Conservation (phyloP, 2,888 invertebrate species). For the Thumatha senex region DNA sequence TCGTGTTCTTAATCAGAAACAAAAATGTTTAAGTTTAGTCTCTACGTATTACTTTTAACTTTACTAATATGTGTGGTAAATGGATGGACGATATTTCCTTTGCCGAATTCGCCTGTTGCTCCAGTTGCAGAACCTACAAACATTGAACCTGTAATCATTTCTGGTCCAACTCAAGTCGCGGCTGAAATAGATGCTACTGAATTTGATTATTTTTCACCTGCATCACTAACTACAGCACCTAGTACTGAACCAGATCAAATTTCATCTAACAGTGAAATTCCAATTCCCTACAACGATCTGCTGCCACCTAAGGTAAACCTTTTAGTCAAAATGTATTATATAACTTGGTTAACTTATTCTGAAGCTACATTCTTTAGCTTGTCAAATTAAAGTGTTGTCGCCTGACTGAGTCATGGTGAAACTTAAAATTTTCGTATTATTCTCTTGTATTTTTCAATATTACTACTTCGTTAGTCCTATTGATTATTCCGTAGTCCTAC, state of each 20-base stretch:
- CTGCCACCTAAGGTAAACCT: slow-evolving; percentile 2
- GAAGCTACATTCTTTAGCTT: too few relatives aligned
- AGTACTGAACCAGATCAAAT: not conserved
- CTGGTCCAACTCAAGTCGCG: not conserved
- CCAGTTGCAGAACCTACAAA: not conserved
- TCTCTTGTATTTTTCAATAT: too few relatives aligned
- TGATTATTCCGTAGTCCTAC: too few relatives aligned
- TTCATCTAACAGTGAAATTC: not conserved
- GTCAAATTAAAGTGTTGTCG: too few relatives aligned
- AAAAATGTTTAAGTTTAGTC: slow-evolving; percentile 27
- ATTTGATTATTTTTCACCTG: not conserved
- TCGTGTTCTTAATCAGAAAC: slow-evolving; percentile 15
- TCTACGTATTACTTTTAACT: slow-evolving; percentile 20
- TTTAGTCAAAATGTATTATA: not conserved
- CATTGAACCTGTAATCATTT: not conserved
- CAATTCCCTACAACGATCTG: not conserved
- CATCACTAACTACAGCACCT: not conserved
- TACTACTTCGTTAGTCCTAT: too few relatives aligned
- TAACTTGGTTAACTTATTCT: too few relatives aligned
- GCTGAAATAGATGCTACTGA: not conserved
- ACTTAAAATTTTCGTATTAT: too few relatives aligned
- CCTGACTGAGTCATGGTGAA: too few relatives aligned
- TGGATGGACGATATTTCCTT: slow-evolving; percentile 49
- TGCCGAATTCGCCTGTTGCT: slow-evolving; percentile 31
- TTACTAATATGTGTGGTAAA: slow-evolving; percentile 24